A percentile compares a stretch with the other conserved stretches of the same genome.
Conservation (phyloP, 2,797 vertebrate species). For the Varecia variegata region DNA sequence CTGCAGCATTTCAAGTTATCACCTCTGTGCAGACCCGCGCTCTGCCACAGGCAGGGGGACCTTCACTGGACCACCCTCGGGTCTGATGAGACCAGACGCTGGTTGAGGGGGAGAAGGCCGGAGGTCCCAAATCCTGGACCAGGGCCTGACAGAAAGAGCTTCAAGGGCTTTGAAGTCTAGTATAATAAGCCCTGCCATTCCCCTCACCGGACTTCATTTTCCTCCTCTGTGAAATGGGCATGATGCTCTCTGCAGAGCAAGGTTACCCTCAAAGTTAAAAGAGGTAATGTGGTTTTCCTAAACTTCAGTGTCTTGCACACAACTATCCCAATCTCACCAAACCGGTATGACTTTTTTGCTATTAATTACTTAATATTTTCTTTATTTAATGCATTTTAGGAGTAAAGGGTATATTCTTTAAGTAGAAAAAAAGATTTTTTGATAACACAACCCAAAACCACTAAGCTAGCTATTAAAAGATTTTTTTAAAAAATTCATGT, state of each 20-base stretch:
- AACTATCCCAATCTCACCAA: not conserved
- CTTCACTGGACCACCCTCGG: accelerated
- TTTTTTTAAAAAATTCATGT: not conserved
- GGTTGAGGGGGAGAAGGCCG: not conserved
- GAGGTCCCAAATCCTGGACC: not conserved
- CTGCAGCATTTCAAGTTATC: not conserved
- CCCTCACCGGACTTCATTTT: not conserved
- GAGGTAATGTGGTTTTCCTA: not conserved
- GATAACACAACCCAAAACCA: not conserved
- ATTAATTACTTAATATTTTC: not conserved
- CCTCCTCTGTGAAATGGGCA: not conserved
- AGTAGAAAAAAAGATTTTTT: not conserved
- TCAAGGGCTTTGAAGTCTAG: not conserved
- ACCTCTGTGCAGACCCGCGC: not conserved
- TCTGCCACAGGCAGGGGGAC: not conserved
- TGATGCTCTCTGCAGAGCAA: not conserved
- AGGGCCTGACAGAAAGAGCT: not conserved
- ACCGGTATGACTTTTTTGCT: too few relatives aligned
- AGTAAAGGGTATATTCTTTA: not conserved
- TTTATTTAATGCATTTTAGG: not conserved
- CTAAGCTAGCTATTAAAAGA: not conserved
- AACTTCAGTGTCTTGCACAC: accelerated
- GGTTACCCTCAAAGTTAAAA: accelerated
- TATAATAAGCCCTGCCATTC: not conserved
- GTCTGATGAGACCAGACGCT: not conserved